These are phyloP conservation scores for Phytoseiulus persimilis DNA, from an alignment of 2,888 invertebrate genomes.

Conservation along the genomic window DNA sequence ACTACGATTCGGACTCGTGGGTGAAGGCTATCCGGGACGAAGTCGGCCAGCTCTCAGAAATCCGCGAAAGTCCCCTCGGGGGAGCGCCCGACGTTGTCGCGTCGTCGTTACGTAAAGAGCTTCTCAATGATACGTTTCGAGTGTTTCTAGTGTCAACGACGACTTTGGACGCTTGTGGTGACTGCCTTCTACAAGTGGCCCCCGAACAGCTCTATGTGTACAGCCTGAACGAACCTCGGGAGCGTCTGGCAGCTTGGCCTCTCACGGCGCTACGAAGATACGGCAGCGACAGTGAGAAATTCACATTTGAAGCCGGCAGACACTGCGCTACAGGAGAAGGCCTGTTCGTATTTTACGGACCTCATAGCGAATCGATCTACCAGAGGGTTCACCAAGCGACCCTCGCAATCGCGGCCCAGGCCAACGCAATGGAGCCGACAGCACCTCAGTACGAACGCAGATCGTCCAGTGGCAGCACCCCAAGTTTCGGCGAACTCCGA, in stretches of 20 bases:
- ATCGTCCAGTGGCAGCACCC: neutral
- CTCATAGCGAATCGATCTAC: constrained; percentile 47
- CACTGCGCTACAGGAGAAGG: constrained; percentile 48
- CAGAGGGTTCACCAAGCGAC: constrained; percentile 47
- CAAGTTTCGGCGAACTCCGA: constrained; percentile 9
- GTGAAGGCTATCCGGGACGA: constrained; percentile 24
- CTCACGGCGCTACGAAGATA: constrained; percentile 47
- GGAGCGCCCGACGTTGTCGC: constrained; percentile 36
- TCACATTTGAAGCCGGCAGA: constrained; percentile 48
- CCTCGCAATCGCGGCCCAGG: constrained; percentile 45
- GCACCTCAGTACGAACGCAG: constrained; percentile 22
- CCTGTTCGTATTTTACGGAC: constrained; percentile 48
- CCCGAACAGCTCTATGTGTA: constrained; percentile 47
- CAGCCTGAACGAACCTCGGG: constrained; percentile 45
- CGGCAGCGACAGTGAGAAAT: constrained; percentile 47
- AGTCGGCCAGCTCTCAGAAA: constrained; percentile 14
- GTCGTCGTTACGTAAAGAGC: constrained; percentile 25
- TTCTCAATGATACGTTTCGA: constrained; percentile 44
- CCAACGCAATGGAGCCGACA: constrained; percentile 29
- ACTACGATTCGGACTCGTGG: constrained; percentile 30
- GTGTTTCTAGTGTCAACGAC: constrained; percentile 47
- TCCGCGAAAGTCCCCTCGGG: constrained; percentile 8
- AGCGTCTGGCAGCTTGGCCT: constrained; percentile 47
- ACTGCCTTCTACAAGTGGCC: constrained; percentile 48
- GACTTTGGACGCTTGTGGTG: constrained; percentile 47